Evolutionary conservation across 2,113 vertebrate species (phyloP).

Genomic region (Centropus unirufus): DNA sequence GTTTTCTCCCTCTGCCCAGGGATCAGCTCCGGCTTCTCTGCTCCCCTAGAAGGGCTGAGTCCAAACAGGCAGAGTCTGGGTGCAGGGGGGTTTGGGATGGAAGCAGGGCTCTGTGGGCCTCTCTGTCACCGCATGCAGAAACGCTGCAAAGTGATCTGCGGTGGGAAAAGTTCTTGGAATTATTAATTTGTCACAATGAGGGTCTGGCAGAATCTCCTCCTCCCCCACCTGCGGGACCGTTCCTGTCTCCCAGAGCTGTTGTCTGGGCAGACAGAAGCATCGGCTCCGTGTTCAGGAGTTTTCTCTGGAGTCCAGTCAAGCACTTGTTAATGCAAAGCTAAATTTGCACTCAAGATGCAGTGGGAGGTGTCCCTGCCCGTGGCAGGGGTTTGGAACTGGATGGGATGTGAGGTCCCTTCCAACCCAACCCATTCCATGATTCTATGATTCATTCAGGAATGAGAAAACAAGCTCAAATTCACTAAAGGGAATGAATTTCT

Average conservation of each 20-base stretch:
- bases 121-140: background rate
- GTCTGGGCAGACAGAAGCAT: background rate
- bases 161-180: background rate
- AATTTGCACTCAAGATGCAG: too few relatives aligned
- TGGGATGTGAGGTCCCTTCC: too few relatives aligned
- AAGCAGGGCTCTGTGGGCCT: background rate
- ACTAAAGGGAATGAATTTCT: fast-evolving
- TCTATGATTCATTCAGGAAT: background rate
- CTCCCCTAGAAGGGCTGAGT: background rate
- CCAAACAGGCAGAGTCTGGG: fast-evolving
- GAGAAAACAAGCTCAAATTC: background rate
- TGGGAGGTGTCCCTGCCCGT: too few relatives aligned
- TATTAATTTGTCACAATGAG: background rate
- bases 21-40: background rate
- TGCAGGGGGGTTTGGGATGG: background rate
- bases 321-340: background rate
- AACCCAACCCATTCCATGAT: too few relatives aligned
- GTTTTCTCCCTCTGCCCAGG: background rate
- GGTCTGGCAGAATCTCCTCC: background rate
- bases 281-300: background rate
- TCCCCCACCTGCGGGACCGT: background rate
- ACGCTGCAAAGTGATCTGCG: background rate
- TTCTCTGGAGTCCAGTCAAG: background rate
- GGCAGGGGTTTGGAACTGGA: too few relatives aligned
- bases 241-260: background rate